phyloP scores from a whole-genome alignment of 1,140 invertebrate species.

The Arion vulgaris region DNA sequence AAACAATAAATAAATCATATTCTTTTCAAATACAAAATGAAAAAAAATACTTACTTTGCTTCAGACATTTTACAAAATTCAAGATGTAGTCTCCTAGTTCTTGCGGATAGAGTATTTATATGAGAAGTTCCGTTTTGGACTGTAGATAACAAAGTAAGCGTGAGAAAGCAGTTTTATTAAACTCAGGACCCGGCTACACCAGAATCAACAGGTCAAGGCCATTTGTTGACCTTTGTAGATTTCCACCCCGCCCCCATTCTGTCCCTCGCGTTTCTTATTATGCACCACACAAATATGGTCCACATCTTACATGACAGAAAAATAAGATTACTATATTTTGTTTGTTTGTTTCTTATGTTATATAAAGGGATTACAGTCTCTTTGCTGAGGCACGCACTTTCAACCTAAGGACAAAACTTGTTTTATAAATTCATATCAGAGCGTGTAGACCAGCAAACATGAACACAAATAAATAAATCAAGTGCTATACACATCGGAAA shows the following conservation, averaged over 20 bases:
- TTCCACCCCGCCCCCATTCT: background rate
- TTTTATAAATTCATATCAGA: no score
- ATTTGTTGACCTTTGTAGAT: background rate
- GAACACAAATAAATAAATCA: no score
- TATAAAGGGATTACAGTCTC: no score
- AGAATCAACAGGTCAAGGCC: background rate
- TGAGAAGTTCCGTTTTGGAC: background rate
- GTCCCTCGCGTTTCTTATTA: no score
- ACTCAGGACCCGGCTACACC: background rate
- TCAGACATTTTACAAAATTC: background rate
- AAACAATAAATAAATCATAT: background rate
- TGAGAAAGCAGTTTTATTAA: slow-evolving; percentile 3
- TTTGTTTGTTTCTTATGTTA: no score
- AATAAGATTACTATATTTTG: no score
- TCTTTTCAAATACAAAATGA: background rate
- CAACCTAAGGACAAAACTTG: no score
- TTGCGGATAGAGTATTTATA: background rate
- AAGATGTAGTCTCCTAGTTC: background rate
- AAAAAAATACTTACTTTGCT: background rate
- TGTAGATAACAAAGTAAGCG: background rate
- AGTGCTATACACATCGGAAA: no score
- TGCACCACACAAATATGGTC: no score
- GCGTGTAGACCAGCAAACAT: no score
- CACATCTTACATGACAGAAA: no score
- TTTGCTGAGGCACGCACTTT: no score